Percentiles rank a stretch among this genome's conserved stretches.
phyloP scores from a whole-genome alignment of 2,113 vertebrate species.

The Junco hyemalis region DNA sequence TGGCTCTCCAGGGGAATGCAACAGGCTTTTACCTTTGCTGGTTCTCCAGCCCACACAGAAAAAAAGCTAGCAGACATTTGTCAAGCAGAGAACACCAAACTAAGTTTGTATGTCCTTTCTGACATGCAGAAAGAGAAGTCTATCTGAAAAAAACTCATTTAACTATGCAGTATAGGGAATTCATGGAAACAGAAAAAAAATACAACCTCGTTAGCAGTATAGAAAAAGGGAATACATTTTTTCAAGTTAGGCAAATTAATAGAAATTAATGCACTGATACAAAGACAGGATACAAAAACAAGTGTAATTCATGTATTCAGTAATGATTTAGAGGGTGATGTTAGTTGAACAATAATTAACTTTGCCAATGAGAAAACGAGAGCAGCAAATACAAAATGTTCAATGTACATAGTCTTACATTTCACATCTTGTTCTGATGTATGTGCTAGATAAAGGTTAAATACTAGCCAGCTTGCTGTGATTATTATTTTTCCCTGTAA shows the following conservation, averaged over 20 bases:
- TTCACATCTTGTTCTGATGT: background rate
- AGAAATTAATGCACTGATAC: background rate
- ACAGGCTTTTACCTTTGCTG: background rate
- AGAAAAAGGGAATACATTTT: background rate
- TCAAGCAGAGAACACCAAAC: background rate
- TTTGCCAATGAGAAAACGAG: background rate
- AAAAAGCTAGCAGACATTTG: background rate
- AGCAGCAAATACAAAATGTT: background rate
- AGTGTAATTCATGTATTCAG: background rate
- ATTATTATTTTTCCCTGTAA: background rate
- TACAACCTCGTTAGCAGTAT: background rate
- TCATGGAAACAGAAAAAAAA: background rate
- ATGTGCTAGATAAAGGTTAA: background rate
- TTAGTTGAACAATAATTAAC: background rate
- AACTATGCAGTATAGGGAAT: background rate
- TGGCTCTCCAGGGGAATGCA: background rate
- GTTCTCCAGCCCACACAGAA: background rate
- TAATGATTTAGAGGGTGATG: background rate
- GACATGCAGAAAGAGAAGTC: background rate
- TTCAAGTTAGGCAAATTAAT: background rate
- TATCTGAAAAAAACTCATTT: background rate
- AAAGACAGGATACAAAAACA: background rate
- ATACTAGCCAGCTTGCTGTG: background rate
- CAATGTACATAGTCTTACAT: background rate
- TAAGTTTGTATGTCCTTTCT: background rate